Evolutionary conservation across 2,888 invertebrate genomes (phyloP), one percentile per base, ranked within the genome.

Genomic region (Nephrotoma appendiculata): DNA sequence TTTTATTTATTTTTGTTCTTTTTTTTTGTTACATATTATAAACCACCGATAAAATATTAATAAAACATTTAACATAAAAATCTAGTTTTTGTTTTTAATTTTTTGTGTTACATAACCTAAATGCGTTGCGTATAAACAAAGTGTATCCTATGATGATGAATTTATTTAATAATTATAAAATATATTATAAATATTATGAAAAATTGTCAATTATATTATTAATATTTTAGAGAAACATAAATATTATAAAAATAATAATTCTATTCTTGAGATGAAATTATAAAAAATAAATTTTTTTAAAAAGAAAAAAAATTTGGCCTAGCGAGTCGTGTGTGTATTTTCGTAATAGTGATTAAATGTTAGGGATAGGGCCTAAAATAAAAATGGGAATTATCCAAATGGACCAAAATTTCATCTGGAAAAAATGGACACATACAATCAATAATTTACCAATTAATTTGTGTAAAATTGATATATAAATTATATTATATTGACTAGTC

Each of bases 141-240:
- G 19, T 71, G 71, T 31, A 71, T 71, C 71, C 71, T 71, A 71
- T 71, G 71, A 71, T 71, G 71, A 71, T 71, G 71, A 71, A 71
- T 71, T 71, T 71, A 71, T 71, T 71, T 71, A 71, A 31, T 71
- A 71, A 71, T 52, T 71, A 71, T 71, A 71, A 71, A 71, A 71
- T 71, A 71, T 52, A 52, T 52, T 52, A 52, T 71, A 71, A 71
- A 71, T 71, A 71, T 71, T 71, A 71, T 71, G 71, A 71, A 84
- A 84, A 84, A 84, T 84, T 84, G 84, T 84, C 84, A 84, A 84
- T 84, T 84, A 84, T 84, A 84, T 84, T 84, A 84, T 43, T 84
- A 84, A 41, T 84, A 84, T 84, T 71, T 71, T 71, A 71, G 52
- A 71, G 31, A 71, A 71, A 71, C 71, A 71, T 71, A 71, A 71